Percentiles rank a stretch among this genome's conserved stretches.
Conservation (phyloP, 2,888 invertebrate genomes). For the Zaprionus obscuricornis region DNA sequence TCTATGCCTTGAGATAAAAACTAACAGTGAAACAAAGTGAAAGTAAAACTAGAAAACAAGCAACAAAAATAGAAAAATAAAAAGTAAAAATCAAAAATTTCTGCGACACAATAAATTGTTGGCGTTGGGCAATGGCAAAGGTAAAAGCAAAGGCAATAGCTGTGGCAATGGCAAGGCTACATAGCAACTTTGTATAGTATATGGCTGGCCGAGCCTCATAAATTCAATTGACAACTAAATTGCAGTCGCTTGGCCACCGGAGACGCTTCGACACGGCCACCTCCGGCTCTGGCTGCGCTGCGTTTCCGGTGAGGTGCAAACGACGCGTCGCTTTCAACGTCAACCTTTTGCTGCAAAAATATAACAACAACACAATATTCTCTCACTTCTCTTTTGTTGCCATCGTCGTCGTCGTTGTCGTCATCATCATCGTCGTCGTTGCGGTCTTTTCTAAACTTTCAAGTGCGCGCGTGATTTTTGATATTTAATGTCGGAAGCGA, state of each 20-base stretch:
- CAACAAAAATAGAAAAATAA: background rate
- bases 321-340: slow-evolving; percentile 32
- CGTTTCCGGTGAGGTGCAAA: slow-evolving; percentile 74
- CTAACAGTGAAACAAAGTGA: background rate
- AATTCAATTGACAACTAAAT: slow-evolving; percentile 82
- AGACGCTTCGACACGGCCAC: slow-evolving; percentile 82
- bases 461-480: slow-evolving; percentile 74
- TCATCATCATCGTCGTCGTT: slow-evolving; percentile 17
- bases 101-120: slow-evolving; percentile 52
- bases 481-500: slow-evolving; percentile 76
- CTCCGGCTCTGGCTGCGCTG: slow-evolving; percentile 81
- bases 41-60: background rate
- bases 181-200: too few species aligned
- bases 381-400: background rate
- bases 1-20: slow-evolving; percentile 57
- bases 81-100: slow-evolving; percentile 3
- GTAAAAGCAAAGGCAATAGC: too few species aligned
- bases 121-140: slow-evolving; percentile 14
- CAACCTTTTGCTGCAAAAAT: too few species aligned
- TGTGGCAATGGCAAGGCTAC: slow-evolving; percentile 13
- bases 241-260: slow-evolving; percentile 78
- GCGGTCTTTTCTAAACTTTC: slow-evolving; percentile 61
- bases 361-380: slow-evolving; percentile 17
- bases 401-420: background rate
- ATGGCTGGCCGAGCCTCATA: slow-evolving; percentile 67